Conservation (phyloP, 2,888 invertebrate genomes). For the Hypselothyrea guttata region DNA sequence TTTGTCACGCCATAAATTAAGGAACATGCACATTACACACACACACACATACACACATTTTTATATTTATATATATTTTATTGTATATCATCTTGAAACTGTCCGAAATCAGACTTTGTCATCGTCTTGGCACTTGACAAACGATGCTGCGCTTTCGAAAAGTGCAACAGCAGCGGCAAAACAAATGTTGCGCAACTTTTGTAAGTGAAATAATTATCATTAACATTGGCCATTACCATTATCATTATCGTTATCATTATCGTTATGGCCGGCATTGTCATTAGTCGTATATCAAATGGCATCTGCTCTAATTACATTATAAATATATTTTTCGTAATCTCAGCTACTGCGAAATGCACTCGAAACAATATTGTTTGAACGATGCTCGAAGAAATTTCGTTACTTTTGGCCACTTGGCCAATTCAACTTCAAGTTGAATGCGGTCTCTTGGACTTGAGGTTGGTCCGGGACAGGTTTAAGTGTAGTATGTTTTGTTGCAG, state of each 20-base stretch:
- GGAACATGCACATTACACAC: conserved; percentile 6
- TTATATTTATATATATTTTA: background rate
- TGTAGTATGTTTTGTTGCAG: conserved; percentile 3
- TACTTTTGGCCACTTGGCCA: background rate
- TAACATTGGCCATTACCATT: conserved; percentile 6
- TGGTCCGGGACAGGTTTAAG: conserved; percentile 1
- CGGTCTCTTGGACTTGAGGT: no score
- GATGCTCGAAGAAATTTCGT: background rate
- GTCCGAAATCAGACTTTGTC: conserved; percentile 26
- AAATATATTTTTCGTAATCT: conserved; percentile 68
- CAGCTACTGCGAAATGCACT: conserved; percentile 68
- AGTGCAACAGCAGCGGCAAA: conserved; percentile 30
- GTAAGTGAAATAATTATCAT: conserved; percentile 39
- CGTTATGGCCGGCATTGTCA: no score
- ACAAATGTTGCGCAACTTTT: conserved; percentile 1
- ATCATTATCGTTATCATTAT: no score
- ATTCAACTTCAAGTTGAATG: background rate
- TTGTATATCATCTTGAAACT: no score
- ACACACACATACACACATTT: background rate
- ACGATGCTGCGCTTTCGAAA: conserved; percentile 37
- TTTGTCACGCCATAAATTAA: conserved; percentile 61
- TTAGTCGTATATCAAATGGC: conserved; percentile 27
- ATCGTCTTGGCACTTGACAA: conserved; percentile 42
- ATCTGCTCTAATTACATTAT: conserved; percentile 72
- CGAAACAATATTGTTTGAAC: conserved; percentile 8